phyloP scores from a whole-genome alignment of 2,888 invertebrate species.

The Luperina nickerlii region DNA sequence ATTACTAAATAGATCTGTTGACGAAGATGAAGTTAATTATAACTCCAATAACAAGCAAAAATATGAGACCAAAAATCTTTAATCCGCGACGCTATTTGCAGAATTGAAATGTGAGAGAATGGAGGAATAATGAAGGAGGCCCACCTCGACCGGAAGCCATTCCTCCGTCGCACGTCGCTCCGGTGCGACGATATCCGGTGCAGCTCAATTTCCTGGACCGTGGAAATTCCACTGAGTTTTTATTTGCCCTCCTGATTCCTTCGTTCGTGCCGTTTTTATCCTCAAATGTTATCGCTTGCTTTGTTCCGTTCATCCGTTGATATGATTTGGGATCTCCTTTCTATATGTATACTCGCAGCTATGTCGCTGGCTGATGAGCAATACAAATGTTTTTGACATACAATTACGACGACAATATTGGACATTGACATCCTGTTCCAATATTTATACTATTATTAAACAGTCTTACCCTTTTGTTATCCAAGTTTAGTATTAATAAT shows the following conservation, averaged over 20 bases:
- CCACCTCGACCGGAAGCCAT: slow-evolving; percentile 86
- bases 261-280: slow-evolving; percentile 73
- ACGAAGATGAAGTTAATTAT: slow-evolving; percentile 1
- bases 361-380: slow-evolving; percentile 46
- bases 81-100: slow-evolving; percentile 42
- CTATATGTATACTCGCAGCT: slow-evolving; percentile 42
- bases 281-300: slow-evolving; percentile 68
- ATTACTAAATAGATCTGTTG: not conserved
- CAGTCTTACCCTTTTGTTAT: not conserved
- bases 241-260: slow-evolving; percentile 81
- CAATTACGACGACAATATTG: slow-evolving; percentile 10
- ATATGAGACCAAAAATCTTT: slow-evolving; percentile 24
- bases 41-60: slow-evolving; percentile 21
- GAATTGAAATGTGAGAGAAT: slow-evolving; percentile 77
- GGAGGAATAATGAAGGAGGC: slow-evolving; percentile 83
- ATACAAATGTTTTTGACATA: slow-evolving; percentile 48
- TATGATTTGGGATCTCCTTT: slow-evolving; percentile 65
- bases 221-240: slow-evolving; percentile 82
- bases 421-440: slow-evolving; percentile 1
- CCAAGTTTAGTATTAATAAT: slow-evolving; percentile 1
- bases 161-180: slow-evolving; percentile 85
- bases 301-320: slow-evolving; percentile 54
- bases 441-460: not conserved
- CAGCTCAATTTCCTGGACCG: slow-evolving; percentile 88
- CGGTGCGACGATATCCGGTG: slow-evolving; percentile 89